A percentile compares a stretch with the other conserved stretches of the same genome.
phyloP scores from a whole-genome alignment of 2,888 invertebrate species.

The Epicampocera succincta region DNA sequence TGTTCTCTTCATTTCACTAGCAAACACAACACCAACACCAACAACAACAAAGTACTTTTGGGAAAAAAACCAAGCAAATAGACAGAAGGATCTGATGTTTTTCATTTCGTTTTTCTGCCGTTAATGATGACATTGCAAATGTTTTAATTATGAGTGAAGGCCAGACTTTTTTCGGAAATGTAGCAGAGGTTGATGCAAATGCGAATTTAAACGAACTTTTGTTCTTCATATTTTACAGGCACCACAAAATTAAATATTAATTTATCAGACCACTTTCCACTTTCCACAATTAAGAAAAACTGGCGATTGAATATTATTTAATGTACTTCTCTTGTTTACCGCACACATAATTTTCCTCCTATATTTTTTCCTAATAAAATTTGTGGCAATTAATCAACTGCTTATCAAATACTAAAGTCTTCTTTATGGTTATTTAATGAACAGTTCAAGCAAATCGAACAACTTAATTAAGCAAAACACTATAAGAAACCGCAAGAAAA shows the following conservation, averaged over 20 bases:
- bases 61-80: not conserved
- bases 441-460: too few species aligned
- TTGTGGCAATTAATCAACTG: too few species aligned
- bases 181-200: too few species aligned
- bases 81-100: not conserved
- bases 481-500: too few species aligned
- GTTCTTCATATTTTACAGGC: conserved; percentile 13
- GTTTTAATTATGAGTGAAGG: conserved; percentile 65
- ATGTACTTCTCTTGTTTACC: conserved; percentile 49
- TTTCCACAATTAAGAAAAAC: too few species aligned
- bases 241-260: conserved; percentile 7
- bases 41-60: conserved; percentile 2
- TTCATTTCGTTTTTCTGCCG: conserved; percentile 17
- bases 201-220: not conserved
- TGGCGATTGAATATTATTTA: not conserved
- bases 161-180: conserved; percentile 6
- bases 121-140: conserved; percentile 66
- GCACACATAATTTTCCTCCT: too few species aligned
- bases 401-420: too few species aligned
- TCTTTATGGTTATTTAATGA: too few species aligned
- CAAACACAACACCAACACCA: not conserved
- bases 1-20: conserved; percentile 15
- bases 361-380: too few species aligned
- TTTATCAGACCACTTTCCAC: too few species aligned
- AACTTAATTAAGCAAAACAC: too few species aligned